A percentile compares a stretch with the other conserved stretches of the same genome.
Evolutionary conservation across 2,888 invertebrate genomes (phyloP).

Genomic region (Pachydiplax longipennis): DNA sequence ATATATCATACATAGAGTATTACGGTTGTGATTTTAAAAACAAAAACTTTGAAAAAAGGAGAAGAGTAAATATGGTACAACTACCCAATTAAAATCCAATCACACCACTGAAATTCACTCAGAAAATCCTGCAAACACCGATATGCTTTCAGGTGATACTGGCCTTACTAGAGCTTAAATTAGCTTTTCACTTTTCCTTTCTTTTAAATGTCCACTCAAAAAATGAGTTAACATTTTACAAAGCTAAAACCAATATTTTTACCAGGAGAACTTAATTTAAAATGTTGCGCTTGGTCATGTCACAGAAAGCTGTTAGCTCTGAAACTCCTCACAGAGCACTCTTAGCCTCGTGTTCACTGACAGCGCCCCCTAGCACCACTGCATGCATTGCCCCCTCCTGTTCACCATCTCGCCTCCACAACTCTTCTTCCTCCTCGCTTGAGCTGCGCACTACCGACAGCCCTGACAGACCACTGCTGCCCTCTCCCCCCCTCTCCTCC

Average conservation of each 20-base stretch:
- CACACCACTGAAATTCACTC: too few relatives aligned
- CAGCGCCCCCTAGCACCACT: not conserved
- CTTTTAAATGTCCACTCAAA: not conserved
- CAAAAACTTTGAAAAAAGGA: too few relatives aligned
- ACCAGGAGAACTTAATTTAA: not conserved
- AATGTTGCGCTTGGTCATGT: not conserved
- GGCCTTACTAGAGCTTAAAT: not conserved
- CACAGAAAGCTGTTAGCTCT: not conserved
- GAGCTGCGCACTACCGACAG: conserved; percentile 19
- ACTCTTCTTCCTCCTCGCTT: conserved; percentile 31
- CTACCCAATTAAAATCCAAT: too few relatives aligned
- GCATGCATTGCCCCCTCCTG: not conserved
- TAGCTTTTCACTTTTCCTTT: not conserved
- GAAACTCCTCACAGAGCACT: not conserved
- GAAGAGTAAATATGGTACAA: too few relatives aligned
- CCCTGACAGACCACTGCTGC: conserved; percentile 10
- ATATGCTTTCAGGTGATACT: not conserved
- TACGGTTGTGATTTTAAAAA: too few relatives aligned
- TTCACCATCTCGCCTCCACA: not conserved
- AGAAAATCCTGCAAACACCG: too few relatives aligned
- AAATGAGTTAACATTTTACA: not conserved
- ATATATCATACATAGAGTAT: too few relatives aligned
- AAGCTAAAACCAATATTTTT: not conserved
- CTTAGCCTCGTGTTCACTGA: conserved; percentile 4
- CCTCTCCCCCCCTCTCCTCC: not conserved